A percentile compares a stretch with the other conserved stretches of the same genome.
Conservation (phyloP, 2,113 vertebrate genomes). For the Zosterops borbonicus region DNA sequence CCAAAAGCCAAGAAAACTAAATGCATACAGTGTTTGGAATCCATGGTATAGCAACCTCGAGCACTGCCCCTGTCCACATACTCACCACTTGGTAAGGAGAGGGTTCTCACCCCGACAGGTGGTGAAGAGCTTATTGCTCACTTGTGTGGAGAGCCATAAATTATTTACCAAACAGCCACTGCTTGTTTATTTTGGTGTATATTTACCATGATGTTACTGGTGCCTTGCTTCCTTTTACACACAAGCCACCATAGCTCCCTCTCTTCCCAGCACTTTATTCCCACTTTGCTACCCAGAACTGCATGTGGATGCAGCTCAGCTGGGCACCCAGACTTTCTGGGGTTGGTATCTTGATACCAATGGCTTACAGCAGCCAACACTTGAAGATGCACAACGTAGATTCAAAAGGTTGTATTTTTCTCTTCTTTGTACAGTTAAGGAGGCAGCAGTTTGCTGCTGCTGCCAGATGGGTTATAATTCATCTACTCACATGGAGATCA, state of each 20-base stretch:
- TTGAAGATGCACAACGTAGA: neutral
- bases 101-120: neutral
- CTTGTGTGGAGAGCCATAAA: neutral
- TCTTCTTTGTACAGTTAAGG: neutral
- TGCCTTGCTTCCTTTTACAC: neutral
- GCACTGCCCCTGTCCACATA: neutral
- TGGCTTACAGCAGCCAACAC: neutral
- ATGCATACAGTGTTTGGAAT: neutral
- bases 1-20: neutral
- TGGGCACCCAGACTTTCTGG: neutral
- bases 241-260: neutral
- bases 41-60: neutral
- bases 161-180: rapidly evolving
- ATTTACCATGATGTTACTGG: neutral
- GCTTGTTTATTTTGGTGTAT: neutral
- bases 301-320: neutral
- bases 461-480: neutral
- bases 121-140: neutral
- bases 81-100: neutral
- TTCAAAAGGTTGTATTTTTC: neutral
- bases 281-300: neutral
- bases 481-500: neutral
- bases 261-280: neutral
- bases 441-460: neutral
- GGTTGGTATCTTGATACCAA: neutral